These are phyloP conservation scores for Pseudomugil gertrudae DNA, from an alignment of 2,797 vertebrate species.

Conservation along the genomic window DNA sequence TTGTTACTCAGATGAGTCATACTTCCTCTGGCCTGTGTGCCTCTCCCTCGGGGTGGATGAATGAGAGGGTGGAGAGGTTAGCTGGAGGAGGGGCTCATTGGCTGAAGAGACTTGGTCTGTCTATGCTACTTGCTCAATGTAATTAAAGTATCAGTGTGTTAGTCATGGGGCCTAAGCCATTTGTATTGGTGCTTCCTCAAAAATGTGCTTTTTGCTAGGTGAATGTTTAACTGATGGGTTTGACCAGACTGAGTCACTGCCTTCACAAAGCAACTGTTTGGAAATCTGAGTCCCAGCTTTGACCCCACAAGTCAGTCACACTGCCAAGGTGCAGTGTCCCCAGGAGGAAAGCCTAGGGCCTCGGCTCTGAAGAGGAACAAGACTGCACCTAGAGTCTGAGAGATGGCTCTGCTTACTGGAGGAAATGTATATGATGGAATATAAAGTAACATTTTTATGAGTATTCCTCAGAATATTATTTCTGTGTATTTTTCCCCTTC, in stretches of 20 bases:
- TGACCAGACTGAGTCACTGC: constrained; percentile 70
- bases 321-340: constrained; percentile 47
- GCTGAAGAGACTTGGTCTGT: constrained; percentile 58
- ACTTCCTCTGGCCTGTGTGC: constrained; percentile 84
- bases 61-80: constrained; percentile 75
- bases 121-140: constrained; percentile 65
- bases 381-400: constrained; percentile 58
- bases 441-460: constrained; percentile 45
- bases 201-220: constrained; percentile 50
- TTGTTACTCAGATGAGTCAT: constrained; percentile 86
- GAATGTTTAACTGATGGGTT: constrained; percentile 54
- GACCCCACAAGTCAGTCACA: constrained; percentile 47
- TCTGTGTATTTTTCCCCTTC: constrained; percentile 12
- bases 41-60: constrained; percentile 82
- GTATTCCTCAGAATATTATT: constrained; percentile 26
- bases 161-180: constrained; percentile 40
- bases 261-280: constrained; percentile 60
- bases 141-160: constrained; percentile 62
- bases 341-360: constrained; percentile 38
- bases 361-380: constrained; percentile 40
- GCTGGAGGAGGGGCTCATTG: constrained; percentile 69
- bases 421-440: constrained; percentile 39
- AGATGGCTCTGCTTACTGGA: constrained; percentile 33
- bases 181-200: constrained; percentile 32
- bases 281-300: constrained; percentile 64